Evolutionary conservation across 1,140 invertebrate genomes (phyloP).

Genomic region (Stratiolaelaps scimitus): DNA sequence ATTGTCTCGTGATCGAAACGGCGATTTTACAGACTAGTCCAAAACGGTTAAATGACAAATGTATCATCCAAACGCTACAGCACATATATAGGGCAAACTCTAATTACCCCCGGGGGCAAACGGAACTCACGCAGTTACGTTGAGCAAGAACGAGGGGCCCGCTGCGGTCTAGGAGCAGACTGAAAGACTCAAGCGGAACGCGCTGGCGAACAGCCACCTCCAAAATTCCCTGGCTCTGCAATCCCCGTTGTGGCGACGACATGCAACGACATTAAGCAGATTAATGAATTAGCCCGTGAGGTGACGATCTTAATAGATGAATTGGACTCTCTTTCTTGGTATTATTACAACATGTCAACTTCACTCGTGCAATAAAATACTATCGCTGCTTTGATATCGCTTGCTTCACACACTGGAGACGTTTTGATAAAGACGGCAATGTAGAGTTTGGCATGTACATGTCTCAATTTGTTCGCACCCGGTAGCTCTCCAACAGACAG

Average conservation of each 20-base stretch:
- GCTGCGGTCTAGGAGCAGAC: slow-evolving; percentile 6
- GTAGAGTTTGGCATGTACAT: too few relatives aligned
- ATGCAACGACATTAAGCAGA: not conserved
- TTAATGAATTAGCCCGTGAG: too few relatives aligned
- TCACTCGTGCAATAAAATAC: too few relatives aligned
- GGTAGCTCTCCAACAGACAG: too few relatives aligned
- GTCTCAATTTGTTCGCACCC: too few relatives aligned
- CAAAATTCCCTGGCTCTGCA: slow-evolving; percentile 6
- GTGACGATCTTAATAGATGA: not conserved
- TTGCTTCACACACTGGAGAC: too few relatives aligned
- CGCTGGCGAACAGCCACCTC: slow-evolving; percentile 5
- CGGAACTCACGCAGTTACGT: slow-evolving; percentile 2
- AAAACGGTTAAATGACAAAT: not conserved
- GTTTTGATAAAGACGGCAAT: too few relatives aligned
- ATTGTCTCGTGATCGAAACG: too few relatives aligned
- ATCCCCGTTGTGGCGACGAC: not conserved
- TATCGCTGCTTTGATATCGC: too few relatives aligned
- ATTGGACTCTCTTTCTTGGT: not conserved
- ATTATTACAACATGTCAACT: not conserved
- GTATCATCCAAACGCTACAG: not conserved
- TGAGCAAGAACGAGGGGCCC: slow-evolving; percentile 17
- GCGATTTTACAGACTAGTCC: too few relatives aligned
- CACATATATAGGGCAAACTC: too few relatives aligned
- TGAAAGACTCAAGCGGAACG: slow-evolving; percentile 9
- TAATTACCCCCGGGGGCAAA: not conserved